Percentiles rank a stretch among this genome's conserved stretches.
These are phyloP conservation scores for Columba livia DNA, from an alignment of 2,113 vertebrate genomes.

Conservation along the genomic window DNA sequence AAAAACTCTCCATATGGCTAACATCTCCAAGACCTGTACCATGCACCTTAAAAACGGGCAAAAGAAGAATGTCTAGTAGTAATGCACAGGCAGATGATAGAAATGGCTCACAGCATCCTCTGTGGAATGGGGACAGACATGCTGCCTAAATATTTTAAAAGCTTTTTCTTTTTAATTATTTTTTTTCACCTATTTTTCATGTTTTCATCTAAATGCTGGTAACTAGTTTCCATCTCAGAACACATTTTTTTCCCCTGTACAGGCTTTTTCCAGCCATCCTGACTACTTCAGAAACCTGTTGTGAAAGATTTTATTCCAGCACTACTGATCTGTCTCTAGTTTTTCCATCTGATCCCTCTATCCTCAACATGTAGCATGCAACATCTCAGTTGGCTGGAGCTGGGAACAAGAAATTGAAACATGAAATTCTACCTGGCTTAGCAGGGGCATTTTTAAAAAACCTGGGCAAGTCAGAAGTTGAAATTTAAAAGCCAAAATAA, in stretches of 20 bases:
- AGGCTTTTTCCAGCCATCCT: background rate
- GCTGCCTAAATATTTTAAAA: background rate
- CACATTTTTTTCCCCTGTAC: background rate
- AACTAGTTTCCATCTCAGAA: background rate
- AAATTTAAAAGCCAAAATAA: background rate
- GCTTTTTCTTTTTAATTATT: background rate
- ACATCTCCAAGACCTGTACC: background rate
- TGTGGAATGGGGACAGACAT: background rate
- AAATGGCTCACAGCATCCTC: background rate
- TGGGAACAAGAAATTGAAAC: background rate
- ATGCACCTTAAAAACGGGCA: background rate
- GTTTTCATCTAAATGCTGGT: background rate
- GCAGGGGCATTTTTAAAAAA: background rate
- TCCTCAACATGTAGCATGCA: background rate
- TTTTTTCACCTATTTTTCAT: background rate
- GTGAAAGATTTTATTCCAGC: background rate
- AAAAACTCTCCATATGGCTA: background rate
- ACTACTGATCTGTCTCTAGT: background rate
- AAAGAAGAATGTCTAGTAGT: background rate
- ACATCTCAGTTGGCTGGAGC: background rate
- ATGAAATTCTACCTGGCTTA: background rate
- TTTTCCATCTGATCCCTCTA: background rate
- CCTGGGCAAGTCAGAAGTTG: background rate
- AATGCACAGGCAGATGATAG: rapidly evolving
- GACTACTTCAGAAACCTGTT: background rate